Percentiles rank a stretch among this genome's conserved stretches.
phyloP scores from a whole-genome alignment of 2,113 vertebrate genomes.

The Phocoena sinus region DNA sequence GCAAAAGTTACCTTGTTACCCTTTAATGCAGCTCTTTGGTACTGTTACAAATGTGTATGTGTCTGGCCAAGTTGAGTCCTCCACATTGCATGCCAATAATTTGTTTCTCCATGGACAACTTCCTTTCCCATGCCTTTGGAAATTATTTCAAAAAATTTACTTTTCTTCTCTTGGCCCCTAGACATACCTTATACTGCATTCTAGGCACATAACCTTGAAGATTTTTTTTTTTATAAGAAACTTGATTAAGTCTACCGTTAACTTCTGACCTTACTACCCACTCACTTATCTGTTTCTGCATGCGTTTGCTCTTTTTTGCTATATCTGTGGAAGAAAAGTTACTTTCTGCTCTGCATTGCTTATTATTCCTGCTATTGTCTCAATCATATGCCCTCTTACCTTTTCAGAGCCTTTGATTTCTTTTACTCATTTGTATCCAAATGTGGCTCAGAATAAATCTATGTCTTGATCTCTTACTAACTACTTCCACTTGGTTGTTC shows the following conservation, averaged over 20 bases:
- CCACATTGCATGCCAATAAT: background rate
- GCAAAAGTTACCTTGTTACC: background rate
- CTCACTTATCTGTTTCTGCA: background rate
- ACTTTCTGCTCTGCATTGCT: background rate
- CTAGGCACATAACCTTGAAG: background rate
- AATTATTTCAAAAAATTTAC: background rate
- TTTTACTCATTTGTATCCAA: background rate
- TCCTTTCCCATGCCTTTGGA: background rate
- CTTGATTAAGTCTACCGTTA: background rate
- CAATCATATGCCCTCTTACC: background rate
- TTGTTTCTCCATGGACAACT: background rate
- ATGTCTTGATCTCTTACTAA: background rate
- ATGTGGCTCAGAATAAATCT: background rate
- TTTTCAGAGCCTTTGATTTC: background rate
- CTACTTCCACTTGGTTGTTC: background rate
- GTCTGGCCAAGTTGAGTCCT: background rate
- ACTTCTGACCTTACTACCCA: background rate
- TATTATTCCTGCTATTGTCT: background rate
- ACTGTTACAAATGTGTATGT: background rate
- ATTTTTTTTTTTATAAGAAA: background rate
- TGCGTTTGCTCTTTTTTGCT: background rate
- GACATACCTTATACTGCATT: background rate
- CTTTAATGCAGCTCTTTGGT: background rate
- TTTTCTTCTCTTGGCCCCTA: background rate
- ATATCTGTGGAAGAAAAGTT: background rate